These are phyloP conservation scores for Xenotilapia flavipinnis DNA, from an alignment of 2,113 vertebrate genomes.

Conservation along the genomic window DNA sequence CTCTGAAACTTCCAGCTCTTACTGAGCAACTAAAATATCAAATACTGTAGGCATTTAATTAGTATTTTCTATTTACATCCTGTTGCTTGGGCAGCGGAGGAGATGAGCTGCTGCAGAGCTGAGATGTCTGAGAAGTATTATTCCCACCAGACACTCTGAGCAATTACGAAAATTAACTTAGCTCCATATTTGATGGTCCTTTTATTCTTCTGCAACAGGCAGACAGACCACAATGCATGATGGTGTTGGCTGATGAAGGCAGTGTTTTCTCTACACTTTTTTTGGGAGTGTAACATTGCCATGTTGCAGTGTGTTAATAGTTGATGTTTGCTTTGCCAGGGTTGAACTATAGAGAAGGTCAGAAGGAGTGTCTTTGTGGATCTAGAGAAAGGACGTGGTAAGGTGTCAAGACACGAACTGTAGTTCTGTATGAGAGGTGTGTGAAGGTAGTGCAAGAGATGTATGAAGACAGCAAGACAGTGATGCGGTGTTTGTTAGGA, in stretches of 20 bases:
- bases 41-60: background rate
- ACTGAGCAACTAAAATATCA: background rate
- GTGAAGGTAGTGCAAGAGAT: background rate
- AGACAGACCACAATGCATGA: background rate
- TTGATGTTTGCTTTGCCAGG: background rate
- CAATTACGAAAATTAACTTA: background rate
- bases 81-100: background rate
- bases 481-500: background rate
- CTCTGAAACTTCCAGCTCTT: background rate
- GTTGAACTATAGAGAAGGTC: background rate
- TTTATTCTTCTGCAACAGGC: background rate
- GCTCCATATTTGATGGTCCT: background rate
- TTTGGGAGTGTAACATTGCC: background rate
- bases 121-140: background rate
- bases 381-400: background rate
- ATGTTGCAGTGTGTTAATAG: background rate
- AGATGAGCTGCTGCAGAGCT: background rate
- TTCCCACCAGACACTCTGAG: background rate
- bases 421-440: background rate
- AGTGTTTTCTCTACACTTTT: background rate
- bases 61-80: background rate
- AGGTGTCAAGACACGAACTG: background rate
- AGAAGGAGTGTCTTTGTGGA: background rate
- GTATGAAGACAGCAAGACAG: background rate
- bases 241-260: background rate